A percentile compares a stretch with the other conserved stretches of the same genome.
Evolutionary conservation across 2,888 invertebrate genomes (phyloP).

Genomic region (Ditula angustiorana): DNA sequence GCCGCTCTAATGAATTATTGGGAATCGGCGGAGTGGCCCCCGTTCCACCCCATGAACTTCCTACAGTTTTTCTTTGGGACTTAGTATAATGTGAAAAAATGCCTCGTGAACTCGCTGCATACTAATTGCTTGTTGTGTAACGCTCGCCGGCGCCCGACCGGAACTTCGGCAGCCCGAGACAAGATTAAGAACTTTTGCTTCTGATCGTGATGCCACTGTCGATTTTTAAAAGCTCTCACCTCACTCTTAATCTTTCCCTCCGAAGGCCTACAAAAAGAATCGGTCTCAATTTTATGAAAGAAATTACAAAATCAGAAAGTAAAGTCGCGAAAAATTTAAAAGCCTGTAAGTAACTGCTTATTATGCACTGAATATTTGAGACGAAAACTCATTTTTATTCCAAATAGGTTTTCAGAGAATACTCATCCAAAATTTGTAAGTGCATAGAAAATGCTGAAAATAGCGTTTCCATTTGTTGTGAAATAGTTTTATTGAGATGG

Average conservation of each 20-base stretch:
- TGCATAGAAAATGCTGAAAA: conserved; percentile 62
- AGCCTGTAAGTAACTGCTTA: conserved; percentile 56
- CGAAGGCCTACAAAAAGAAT: conserved; percentile 44
- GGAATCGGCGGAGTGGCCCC: conserved; percentile 76
- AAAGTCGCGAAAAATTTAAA: conserved; percentile 18
- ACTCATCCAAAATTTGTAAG: conserved; percentile 59
- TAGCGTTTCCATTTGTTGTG: conserved; percentile 16
- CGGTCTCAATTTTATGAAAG: conserved; percentile 51
- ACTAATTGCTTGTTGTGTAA: conserved; percentile 84
- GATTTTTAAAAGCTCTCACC: conserved; percentile 68
- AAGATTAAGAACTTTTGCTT: conserved; percentile 81
- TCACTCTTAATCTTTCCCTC: conserved; percentile 58
- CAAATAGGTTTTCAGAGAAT: conserved; percentile 64
- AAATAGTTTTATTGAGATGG: conserved; percentile 34
- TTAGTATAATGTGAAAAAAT: conserved; percentile 85
- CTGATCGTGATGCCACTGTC: conserved; percentile 77
- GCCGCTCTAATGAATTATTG: conserved; percentile 84
- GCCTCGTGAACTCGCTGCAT: conserved; percentile 78
- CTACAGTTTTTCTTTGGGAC: conserved; percentile 78
- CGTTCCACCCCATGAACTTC: conserved; percentile 64
- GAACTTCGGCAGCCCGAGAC: conserved; percentile 69
- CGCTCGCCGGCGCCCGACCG: conserved; percentile 69
- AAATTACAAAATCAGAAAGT: conserved; percentile 45
- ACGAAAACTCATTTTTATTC: conserved; percentile 79
- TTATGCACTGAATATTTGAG: conserved; percentile 73